Conservation (phyloP, 2,888 invertebrate species). For the Electrophaes corylata region DNA sequence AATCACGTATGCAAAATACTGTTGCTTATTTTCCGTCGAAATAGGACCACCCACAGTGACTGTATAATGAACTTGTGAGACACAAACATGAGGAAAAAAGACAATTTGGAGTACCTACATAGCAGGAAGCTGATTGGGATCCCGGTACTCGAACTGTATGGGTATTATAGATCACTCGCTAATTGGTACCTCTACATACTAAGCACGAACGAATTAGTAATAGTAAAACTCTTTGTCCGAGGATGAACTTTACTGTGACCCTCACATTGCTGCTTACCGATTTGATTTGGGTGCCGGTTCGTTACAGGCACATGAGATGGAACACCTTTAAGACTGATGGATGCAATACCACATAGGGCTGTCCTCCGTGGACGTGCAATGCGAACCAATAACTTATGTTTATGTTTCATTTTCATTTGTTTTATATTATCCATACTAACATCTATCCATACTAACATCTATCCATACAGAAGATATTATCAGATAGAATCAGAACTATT, state of each 20-base stretch:
- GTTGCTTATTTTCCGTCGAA: background rate
- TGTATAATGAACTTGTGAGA: background rate
- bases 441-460: no score
- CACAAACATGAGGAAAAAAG: background rate
- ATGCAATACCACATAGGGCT: no score
- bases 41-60: background rate
- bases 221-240: background rate
- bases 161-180: background rate
- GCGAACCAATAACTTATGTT: no score
- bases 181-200: background rate
- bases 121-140: conserved; percentile 2
- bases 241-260: background rate
- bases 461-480: no score
- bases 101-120: background rate
- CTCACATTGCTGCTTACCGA: no score
- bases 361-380: no score
- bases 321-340: no score
- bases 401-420: no score
- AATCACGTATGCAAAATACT: background rate
- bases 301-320: no score
- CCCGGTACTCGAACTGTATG: background rate
- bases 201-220: background rate
- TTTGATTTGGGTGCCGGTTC: no score
- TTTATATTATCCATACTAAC: no score
- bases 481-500: no score